phyloP scores from a whole-genome alignment of 2,113 vertebrate genomes.

The Gnathonemus echidnorhynchus region DNA sequence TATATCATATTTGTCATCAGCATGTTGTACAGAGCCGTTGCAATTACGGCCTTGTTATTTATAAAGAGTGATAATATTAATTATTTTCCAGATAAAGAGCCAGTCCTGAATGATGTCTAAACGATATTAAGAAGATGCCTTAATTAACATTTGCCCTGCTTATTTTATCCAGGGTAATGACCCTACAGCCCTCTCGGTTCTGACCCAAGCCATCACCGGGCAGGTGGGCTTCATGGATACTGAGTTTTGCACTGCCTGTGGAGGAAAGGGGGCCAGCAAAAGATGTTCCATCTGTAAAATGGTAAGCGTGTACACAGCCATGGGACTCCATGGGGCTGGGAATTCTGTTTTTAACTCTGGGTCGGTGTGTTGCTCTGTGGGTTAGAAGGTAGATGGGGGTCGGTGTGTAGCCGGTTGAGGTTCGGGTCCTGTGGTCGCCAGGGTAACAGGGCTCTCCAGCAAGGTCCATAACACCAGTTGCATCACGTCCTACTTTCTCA shows the following conservation, averaged over 20 bases:
- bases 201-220: constrained; percentile 93
- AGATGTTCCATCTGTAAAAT: constrained; percentile 93
- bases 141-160: neutral
- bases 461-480: neutral
- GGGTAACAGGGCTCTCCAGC: neutral
- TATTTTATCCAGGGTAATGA: constrained; percentile 73
- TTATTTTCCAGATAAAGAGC: neutral
- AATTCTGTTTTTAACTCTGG: neutral
- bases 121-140: neutral
- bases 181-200: constrained; percentile 89
- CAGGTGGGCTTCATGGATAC: constrained; percentile 94
- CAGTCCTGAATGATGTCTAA: neutral
- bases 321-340: neutral
- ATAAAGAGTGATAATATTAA: neutral
- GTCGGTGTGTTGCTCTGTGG: neutral
- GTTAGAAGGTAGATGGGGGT: neutral
- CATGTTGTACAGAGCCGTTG: neutral
- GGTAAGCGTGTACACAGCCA: constrained; percentile 56
- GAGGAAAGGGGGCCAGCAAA: constrained; percentile 90
- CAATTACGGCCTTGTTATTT: neutral
- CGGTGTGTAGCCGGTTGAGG: no score
- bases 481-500: neutral
- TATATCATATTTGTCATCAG: neutral
- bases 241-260: constrained; percentile 92
- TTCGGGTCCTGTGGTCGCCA: neutral